Conservation (phyloP, 2,888 invertebrate genomes). For the Leucoptera coffeella region DNA sequence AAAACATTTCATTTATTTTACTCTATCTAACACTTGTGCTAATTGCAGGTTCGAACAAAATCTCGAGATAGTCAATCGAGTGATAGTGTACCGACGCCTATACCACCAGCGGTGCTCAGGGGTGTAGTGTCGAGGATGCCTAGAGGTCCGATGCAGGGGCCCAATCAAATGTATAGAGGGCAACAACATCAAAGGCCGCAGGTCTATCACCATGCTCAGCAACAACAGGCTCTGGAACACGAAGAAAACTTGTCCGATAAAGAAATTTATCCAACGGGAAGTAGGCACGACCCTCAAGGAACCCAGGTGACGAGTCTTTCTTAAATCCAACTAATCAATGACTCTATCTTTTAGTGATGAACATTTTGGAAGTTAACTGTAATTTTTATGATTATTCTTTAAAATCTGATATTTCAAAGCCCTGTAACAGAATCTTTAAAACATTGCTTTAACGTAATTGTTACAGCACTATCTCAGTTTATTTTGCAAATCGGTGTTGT, state of each 20-base stretch:
- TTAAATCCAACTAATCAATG: too few relatives aligned
- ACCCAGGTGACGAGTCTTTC: constrained; percentile 50
- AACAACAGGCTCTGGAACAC: constrained; percentile 66
- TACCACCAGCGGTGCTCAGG: constrained; percentile 71
- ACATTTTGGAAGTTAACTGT: too few relatives aligned
- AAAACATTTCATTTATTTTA: too few relatives aligned
- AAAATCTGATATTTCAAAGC: too few relatives aligned
- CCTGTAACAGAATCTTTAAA: too few relatives aligned
- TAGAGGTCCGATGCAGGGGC: constrained; percentile 21
- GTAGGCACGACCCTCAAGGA: constrained; percentile 40
- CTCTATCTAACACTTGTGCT: too few relatives aligned
- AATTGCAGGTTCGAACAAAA: constrained; percentile 70
- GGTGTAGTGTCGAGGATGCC: constrained; percentile 50
- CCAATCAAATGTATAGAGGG: constrained; percentile 31
- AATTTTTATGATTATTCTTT: too few relatives aligned
- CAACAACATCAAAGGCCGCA: constrained; percentile 36
- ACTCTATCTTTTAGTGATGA: too few relatives aligned
- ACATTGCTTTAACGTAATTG: too few relatives aligned
- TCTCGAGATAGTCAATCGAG: constrained; percentile 89
- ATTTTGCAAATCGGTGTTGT: constrained; percentile 48
- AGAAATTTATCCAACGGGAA: constrained; percentile 67
- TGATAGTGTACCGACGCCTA: constrained; percentile 82
- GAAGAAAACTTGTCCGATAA: constrained; percentile 85
- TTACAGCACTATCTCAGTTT: constrained; percentile 39
- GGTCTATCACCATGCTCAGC: constrained; percentile 41